Conservation (phyloP, 2,113 vertebrate genomes). For the Callocephalon fimbriatum region DNA sequence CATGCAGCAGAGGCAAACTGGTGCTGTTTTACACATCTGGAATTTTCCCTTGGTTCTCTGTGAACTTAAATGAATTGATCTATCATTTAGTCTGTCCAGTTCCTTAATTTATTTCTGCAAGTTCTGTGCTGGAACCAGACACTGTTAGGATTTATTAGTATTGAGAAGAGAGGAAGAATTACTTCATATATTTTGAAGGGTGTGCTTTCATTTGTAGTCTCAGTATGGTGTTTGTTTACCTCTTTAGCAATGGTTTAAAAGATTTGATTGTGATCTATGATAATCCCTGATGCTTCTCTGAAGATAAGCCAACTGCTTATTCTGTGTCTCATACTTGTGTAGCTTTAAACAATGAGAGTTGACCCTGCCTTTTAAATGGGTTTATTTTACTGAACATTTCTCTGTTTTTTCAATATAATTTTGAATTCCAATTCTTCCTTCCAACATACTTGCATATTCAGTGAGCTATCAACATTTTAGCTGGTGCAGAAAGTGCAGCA, state of each 20-base stretch:
- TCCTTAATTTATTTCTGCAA: neutral
- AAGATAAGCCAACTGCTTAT: neutral
- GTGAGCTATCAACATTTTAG: neutral
- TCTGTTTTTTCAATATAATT: neutral
- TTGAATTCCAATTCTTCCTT: neutral
- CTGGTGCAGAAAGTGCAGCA: neutral
- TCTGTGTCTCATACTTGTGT: neutral
- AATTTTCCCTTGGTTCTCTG: neutral
- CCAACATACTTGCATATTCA: neutral
- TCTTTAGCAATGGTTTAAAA: neutral
- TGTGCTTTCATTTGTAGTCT: neutral
- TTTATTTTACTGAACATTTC: neutral
- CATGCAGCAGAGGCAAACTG: fast-evolving
- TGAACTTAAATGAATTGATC: neutral
- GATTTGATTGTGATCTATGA: neutral
- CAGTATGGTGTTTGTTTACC: neutral
- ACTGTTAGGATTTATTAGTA: neutral
- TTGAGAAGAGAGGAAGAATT: neutral
- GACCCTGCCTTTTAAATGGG: neutral
- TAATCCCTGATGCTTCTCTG: neutral
- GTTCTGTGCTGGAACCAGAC: neutral
- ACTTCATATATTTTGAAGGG: fast-evolving
- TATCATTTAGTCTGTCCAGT: neutral
- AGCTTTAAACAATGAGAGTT: neutral
- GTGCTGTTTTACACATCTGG: neutral